Evolutionary conservation across 2,113 vertebrate genomes (phyloP), one percentile per base, ranked within the genome.

Genomic region (Gadus chalcogrammus): DNA sequence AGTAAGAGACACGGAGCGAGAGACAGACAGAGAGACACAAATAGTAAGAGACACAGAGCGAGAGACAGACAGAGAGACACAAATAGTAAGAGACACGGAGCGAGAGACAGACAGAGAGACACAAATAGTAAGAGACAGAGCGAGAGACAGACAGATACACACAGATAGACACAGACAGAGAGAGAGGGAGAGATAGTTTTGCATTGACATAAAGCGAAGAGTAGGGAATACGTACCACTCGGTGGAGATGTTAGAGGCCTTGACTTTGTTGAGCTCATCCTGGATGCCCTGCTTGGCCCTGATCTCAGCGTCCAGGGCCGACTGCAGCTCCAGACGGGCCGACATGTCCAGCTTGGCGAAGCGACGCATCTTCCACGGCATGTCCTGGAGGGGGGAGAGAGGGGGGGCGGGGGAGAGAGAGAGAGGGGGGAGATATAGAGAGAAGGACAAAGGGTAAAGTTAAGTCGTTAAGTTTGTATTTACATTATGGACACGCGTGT

Each of bases 291-390:
- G 97, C 79, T 99, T 99, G 84, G 97, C 97, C 84, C 94, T 91
- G 89, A 99, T 99, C 92, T 99, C 97, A 18, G 95, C 94, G 68
- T 99, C 97, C 38, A 99, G 87, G 15, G 97, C 97, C 1, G 97
- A 99, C 86, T 99, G 97, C 22, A 99, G 92, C 83, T 99, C 97
- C 83, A 99, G 75, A 68, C 97, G 94, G 0, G 97, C 97, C 11
- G 97, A 99, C 97, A 99, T 99, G 81, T 99, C 97, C 87, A 99
- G 90, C 90, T 99, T 99, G 42, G 96, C 96, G 28, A 98, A 97
- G 68, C 97, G 95, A 0, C 97, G 92, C 96, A 98, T 97, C 89
- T 99, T 99, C 97, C 97, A 99, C 0, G 96, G 96, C 96, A 98
- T 98, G 87, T 99, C 97, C 96, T 99, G 77, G 12, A 62, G 38